phyloP scores from a whole-genome alignment of 1,140 invertebrate species.

The Subanguina moxae region DNA sequence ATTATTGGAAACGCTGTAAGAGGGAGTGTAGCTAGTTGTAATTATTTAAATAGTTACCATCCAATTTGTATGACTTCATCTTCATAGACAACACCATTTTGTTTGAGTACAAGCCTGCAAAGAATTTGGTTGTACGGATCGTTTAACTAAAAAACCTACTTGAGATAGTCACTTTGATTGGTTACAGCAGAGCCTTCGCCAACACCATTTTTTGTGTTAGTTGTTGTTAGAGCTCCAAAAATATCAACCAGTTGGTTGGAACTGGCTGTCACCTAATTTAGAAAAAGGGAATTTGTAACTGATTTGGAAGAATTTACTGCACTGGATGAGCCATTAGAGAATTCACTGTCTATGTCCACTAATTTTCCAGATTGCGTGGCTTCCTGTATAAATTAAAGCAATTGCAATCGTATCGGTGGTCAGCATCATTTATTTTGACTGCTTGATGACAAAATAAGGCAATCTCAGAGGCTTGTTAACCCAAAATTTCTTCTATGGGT shows the following conservation, averaged over 20 bases:
- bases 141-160: constrained; percentile 2
- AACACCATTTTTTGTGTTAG: constrained; percentile 19
- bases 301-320: not conserved
- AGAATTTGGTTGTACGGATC: not conserved
- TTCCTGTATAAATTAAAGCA: constrained; percentile 4
- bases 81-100: constrained; percentile 94
- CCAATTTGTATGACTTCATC: constrained; percentile 97
- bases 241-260: not conserved
- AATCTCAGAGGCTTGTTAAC: too few relatives aligned
- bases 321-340: constrained; percentile 8
- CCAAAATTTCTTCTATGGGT: too few relatives aligned
- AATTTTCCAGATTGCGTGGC: constrained; percentile 10
- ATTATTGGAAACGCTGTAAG: too few relatives aligned
- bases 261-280: not conserved
- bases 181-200: not conserved
- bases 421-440: not conserved
- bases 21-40: too few relatives aligned
- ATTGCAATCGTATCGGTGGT: not conserved
- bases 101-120: constrained; percentile 85
- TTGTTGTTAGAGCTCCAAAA: constrained; percentile 12
- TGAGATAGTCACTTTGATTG: constrained; percentile 31
- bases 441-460: too few relatives aligned
- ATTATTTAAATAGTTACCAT: too few relatives aligned
- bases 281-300: too few relatives aligned
- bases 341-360: constrained; percentile 9